Conservation (phyloP, 2,888 invertebrate species). For the Pyralis farinalis region DNA sequence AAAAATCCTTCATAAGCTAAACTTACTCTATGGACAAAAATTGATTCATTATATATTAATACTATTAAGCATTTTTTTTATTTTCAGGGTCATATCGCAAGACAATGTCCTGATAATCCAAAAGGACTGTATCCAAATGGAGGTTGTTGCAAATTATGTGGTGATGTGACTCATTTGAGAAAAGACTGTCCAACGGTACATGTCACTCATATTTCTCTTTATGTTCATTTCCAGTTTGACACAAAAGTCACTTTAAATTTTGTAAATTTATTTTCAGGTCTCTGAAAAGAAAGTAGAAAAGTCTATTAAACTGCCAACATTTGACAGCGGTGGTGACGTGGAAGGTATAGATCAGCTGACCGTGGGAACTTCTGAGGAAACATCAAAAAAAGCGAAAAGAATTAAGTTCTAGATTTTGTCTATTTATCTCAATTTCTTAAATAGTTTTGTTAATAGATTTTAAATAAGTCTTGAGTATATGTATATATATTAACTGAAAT, state of each 20-base stretch:
- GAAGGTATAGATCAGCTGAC: conserved; percentile 60
- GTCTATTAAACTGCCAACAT: conserved; percentile 63
- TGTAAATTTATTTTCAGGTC: conserved; percentile 38
- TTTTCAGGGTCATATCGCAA: conserved; percentile 89
- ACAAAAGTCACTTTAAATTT: not conserved
- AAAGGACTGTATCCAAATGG: conserved; percentile 93
- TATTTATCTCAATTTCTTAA: too few species aligned
- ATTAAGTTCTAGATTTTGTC: conserved; percentile 53
- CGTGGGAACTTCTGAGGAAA: conserved; percentile 21
- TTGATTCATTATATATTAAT: too few species aligned
- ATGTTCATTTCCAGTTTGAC: not conserved
- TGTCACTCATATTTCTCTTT: conserved; percentile 16
- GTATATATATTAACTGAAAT: too few species aligned
- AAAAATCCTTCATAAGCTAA: too few species aligned
- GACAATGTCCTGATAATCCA: conserved; percentile 93
- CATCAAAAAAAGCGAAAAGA: conserved; percentile 63
- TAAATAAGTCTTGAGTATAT: too few species aligned
- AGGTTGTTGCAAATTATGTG: conserved; percentile 90
- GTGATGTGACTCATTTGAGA: conserved; percentile 91
- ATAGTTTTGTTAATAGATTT: too few species aligned
- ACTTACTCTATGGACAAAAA: too few species aligned
- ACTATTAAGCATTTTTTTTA: conserved; percentile 8
- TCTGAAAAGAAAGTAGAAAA: conserved; percentile 63
- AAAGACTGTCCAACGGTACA: conserved; percentile 87
- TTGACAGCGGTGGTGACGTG: conserved; percentile 53